These are phyloP conservation scores for Sterrhoptilus dennistouni DNA, from an alignment of 2,113 vertebrate genomes.

Conservation along the genomic window DNA sequence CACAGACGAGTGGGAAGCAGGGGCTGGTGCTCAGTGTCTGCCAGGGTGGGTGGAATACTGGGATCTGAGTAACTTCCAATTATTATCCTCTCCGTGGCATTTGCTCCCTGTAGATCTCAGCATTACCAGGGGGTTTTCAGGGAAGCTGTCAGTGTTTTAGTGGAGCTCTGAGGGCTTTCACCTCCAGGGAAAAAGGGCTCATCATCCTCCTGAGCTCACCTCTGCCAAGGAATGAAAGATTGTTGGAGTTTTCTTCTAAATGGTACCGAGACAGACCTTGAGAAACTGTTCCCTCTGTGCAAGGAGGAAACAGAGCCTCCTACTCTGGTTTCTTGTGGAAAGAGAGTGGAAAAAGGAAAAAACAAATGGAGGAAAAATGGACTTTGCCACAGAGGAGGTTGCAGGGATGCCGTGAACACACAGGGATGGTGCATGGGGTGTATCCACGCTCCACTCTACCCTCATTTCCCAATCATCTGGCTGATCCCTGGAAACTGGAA, in stretches of 20 bases:
- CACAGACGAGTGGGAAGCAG: not conserved
- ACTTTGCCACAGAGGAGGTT: not conserved
- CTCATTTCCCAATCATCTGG: not conserved
- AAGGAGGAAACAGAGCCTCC: not conserved
- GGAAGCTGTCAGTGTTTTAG: not conserved
- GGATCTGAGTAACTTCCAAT: not conserved
- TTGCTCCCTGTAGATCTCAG: not conserved
- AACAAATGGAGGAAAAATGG: not conserved
- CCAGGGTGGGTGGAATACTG: not conserved
- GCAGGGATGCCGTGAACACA: not conserved
- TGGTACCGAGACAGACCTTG: not conserved
- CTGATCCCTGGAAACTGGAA: not conserved
- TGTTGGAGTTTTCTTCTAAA: not conserved
- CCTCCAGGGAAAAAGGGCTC: not conserved
- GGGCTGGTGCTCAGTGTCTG: not conserved
- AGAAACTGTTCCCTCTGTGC: not conserved
- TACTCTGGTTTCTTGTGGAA: not conserved
- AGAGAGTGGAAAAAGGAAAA: not conserved
- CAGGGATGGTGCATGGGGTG: accelerated
- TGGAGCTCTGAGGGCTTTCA: not conserved
- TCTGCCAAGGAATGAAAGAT: not conserved
- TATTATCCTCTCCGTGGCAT: not conserved
- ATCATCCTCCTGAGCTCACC: not conserved
- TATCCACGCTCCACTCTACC: not conserved
- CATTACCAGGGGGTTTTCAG: not conserved